Conservation (phyloP, 2,113 vertebrate genomes). For the Dolichallabes microphthalmus region DNA sequence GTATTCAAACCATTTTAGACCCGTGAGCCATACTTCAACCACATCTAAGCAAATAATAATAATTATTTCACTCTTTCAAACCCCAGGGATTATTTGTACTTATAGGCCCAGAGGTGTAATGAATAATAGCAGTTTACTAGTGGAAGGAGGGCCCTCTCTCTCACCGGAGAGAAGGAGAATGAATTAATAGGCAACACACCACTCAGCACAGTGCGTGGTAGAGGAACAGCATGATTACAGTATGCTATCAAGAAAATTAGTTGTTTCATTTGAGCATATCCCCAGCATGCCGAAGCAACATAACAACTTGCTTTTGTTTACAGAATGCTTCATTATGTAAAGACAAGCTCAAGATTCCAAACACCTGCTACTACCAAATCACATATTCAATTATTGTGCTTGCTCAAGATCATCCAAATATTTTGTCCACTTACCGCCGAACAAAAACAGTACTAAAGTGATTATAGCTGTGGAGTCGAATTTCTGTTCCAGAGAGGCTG, state of each 20-base stretch:
- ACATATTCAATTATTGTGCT: conserved; percentile 80
- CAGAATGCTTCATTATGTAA: conserved; percentile 80
- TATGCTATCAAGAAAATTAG: conserved; percentile 82
- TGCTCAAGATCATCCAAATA: conserved; percentile 84
- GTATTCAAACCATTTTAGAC: conserved; percentile 48
- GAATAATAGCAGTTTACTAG: conserved; percentile 64
- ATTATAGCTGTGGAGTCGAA: conserved; percentile 76
- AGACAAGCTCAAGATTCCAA: conserved; percentile 75
- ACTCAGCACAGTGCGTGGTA: conserved; percentile 72
- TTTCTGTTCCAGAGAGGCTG: conserved; percentile 65
- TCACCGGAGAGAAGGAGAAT: conserved; percentile 57
- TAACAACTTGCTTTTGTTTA: conserved; percentile 84
- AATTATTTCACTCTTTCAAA: conserved; percentile 70
- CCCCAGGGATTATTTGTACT: conserved; percentile 59
- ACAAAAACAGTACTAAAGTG: conserved; percentile 82
- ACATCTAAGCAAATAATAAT: conserved; percentile 59
- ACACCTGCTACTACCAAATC: conserved; percentile 74
- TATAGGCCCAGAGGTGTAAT: conserved; percentile 58
- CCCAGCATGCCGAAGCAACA: conserved; percentile 76
- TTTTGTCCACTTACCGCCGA: conserved; percentile 84
- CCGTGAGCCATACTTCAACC: conserved; percentile 48
- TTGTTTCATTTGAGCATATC: conserved; percentile 73
- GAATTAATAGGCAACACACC: conserved; percentile 71
- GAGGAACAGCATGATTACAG: conserved; percentile 76
- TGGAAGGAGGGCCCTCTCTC: conserved; percentile 59